Conservation (phyloP, 2,888 invertebrate genomes). For the Hirtodrosophila confusa region DNA sequence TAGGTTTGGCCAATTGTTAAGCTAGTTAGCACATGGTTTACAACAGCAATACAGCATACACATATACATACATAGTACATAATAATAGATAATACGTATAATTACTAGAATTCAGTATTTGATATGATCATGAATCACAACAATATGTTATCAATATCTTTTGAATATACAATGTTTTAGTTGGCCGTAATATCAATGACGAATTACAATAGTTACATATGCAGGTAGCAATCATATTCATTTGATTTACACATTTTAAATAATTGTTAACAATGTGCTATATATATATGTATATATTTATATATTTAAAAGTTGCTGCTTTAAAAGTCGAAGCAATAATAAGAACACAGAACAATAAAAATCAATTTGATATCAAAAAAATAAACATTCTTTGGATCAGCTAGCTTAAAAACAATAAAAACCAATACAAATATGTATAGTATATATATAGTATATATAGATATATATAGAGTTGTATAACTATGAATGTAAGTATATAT, state of each 20-base stretch:
- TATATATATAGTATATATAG: slow-evolving; percentile 33
- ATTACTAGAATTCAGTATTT: slow-evolving; percentile 60
- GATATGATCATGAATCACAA: slow-evolving; percentile 78
- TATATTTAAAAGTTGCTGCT: slow-evolving; percentile 53
- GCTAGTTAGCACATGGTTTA: slow-evolving; percentile 51
- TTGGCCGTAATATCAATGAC: slow-evolving; percentile 63
- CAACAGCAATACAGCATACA: slow-evolving; percentile 50
- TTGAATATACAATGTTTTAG: slow-evolving; percentile 51
- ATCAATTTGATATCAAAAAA: slow-evolving; percentile 29
- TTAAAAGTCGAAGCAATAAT: slow-evolving; percentile 46
- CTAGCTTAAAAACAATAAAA: slow-evolving; percentile 59
- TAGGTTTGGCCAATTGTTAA: slow-evolving; percentile 62
- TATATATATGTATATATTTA: slow-evolving; percentile 11
- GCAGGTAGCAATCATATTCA: slow-evolving; percentile 40
- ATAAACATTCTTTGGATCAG: slow-evolving; percentile 64
- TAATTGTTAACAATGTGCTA: slow-evolving; percentile 55
- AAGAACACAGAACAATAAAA: slow-evolving; percentile 46
- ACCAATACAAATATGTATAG: slow-evolving; percentile 31
- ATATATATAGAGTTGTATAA: slow-evolving; percentile 19
- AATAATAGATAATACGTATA: slow-evolving; percentile 41
- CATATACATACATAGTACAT: slow-evolving; percentile 20
- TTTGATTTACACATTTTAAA: slow-evolving; percentile 20
- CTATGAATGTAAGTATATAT: slow-evolving; percentile 52
- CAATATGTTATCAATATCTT: slow-evolving; percentile 69
- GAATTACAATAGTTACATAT: slow-evolving; percentile 57